phyloP scores from a whole-genome alignment of 2,797 vertebrate genomes.

The Sebastes oblongus region DNA sequence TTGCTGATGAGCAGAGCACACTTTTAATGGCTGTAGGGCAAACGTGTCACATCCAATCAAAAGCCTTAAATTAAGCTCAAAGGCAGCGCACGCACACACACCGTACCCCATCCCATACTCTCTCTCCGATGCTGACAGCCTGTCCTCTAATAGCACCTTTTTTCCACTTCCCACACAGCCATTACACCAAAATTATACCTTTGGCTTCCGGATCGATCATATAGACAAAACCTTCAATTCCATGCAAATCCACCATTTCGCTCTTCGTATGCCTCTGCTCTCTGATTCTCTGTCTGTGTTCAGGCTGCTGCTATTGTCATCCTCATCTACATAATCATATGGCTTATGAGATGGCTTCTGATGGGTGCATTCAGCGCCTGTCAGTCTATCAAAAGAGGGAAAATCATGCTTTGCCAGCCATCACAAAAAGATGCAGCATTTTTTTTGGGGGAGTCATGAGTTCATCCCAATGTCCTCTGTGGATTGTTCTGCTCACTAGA shows the following conservation, averaged over 20 bases:
- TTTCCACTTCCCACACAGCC: constrained; percentile 30
- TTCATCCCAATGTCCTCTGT: neutral
- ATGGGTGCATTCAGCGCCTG: constrained; percentile 30
- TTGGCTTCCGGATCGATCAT: constrained; percentile 47
- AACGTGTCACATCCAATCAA: constrained; percentile 56
- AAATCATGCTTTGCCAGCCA: constrained; percentile 5
- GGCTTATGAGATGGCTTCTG: constrained; percentile 14
- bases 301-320: constrained; percentile 17
- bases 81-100: neutral
- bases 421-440: neutral
- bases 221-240: constrained; percentile 55
- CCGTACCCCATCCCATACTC: neutral
- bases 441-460: neutral
- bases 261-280: constrained; percentile 1
- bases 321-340: constrained; percentile 30
- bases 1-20: constrained; percentile 61
- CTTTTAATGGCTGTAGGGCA: constrained; percentile 32
- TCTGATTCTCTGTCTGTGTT: neutral
- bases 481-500: neutral
- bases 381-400: constrained; percentile 34
- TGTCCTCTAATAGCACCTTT: constrained; percentile 49
- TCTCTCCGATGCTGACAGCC: constrained; percentile 16
- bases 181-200: constrained; percentile 64
- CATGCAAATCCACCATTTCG: constrained; percentile 33
- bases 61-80: constrained; percentile 47